Evolutionary conservation across 2,113 vertebrate species (phyloP), one percentile per base, ranked within the genome.

Genomic region (Chaenogobius annularis): DNA sequence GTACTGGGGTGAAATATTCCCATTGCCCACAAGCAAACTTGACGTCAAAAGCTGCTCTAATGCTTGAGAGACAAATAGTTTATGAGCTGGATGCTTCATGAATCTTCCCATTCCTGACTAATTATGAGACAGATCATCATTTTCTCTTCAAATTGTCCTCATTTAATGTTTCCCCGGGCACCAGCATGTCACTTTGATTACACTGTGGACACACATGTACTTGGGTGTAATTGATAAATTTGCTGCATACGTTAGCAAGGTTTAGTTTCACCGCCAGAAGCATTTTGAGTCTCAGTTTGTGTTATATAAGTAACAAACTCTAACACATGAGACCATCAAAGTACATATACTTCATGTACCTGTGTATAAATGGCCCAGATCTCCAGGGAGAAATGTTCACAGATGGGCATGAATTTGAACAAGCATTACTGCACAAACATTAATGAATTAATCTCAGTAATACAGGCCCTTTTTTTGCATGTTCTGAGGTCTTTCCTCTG

Each of bases 291-390:
- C 48, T 77, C 40, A 52, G 67, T 14, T 22, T 79, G 59, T 15
- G 75, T 85, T 85, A 85, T 69, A 26, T 87, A 81, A 85, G 67
- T 75, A 52, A 65, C 73, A 65, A 70, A 46, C 48, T 47, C 37
- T 47, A 40, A 52, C 48, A 58, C 35, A 73, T 59, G 56, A 54
- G 73, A 22, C 8, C 52, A 69, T 58, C 61, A 58, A 56, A 68
- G 66, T 3, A 68, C 47, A 69, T 12, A 58, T 66, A 66, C n/a
- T 43, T 15, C 48, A 69, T 55, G 47, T 71, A 74, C 40, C 58
- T 78, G 64, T 56, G 50, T 22, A 35, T 69, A 66, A 52, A 59
- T 48, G 48, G 70, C 66, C 80, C 52, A 76, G 20, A 37, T 65
- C 66, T 40, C 55, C 72, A 13, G 69, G 68, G 69, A 80, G 68